Evolutionary conservation across 2,113 vertebrate genomes (phyloP).

Genomic region (Pluvianellus socialis): DNA sequence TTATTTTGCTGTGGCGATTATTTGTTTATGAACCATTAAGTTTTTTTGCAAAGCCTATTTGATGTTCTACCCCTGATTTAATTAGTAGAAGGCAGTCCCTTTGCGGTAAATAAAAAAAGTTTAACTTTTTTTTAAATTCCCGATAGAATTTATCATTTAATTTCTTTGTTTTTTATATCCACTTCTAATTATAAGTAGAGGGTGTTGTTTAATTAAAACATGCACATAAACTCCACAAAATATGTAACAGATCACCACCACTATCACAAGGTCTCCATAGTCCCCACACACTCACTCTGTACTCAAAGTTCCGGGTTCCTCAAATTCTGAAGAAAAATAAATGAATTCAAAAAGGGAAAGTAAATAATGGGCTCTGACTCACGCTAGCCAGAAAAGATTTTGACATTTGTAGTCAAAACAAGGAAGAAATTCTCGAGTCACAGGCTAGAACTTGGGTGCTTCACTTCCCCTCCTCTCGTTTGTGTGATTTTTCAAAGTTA

Average conservation of each 20-base stretch:
- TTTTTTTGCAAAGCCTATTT: constrained; percentile 53
- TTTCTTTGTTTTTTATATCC: background rate
- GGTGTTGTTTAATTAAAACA: background rate
- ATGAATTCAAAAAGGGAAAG: background rate
- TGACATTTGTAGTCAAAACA: background rate
- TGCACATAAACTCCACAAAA: background rate
- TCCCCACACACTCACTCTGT: background rate
- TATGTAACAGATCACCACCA: background rate
- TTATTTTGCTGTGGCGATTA: constrained; percentile 49
- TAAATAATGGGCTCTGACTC: background rate
- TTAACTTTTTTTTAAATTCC: constrained; percentile 14
- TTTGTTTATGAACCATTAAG: constrained; percentile 53
- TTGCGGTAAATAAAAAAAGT: constrained; percentile 29
- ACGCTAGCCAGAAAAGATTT: background rate
- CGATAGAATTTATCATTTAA: background rate
- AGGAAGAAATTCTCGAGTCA: background rate
- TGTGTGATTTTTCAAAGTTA: background rate
- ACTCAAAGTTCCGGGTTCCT: background rate
- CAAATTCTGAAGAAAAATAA: background rate
- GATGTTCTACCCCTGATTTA: constrained; percentile 20
- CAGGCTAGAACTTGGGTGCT: background rate
- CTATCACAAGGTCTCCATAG: background rate
- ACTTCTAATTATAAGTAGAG: background rate
- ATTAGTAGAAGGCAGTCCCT: constrained; percentile 43
- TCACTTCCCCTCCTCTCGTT: background rate